Evolutionary conservation across 2,113 vertebrate genomes (phyloP).

Genomic region (Oenanthe melanoleuca): DNA sequence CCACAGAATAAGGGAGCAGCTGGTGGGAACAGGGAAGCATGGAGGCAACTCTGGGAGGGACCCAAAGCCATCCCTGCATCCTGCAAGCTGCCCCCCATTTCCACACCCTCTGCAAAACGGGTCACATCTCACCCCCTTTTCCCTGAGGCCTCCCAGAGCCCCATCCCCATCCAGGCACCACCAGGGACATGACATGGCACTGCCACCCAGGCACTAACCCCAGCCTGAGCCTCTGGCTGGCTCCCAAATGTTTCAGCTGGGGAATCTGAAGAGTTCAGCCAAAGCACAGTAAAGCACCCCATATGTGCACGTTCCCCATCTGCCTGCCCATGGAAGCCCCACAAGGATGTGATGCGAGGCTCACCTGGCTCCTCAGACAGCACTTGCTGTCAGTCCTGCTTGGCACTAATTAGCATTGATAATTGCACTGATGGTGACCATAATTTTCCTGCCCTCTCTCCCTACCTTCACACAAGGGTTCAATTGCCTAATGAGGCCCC

Average conservation of each 20-base stretch:
- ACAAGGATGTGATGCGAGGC: not conserved
- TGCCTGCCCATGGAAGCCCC: not conserved
- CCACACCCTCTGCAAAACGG: not conserved
- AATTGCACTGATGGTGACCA: slow-evolving; percentile 42
- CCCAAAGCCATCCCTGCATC: not conserved
- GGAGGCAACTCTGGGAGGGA: not conserved
- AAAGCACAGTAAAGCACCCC: fast-evolving
- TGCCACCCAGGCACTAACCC: not conserved
- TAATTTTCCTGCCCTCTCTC: slow-evolving; percentile 49
- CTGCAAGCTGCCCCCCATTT: not conserved
- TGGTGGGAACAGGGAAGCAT: not conserved
- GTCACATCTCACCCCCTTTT: fast-evolving
- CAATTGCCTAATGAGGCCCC: slow-evolving; percentile 45
- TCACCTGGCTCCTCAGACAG: not conserved
- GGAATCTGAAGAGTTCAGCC: not conserved
- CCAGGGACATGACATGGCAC: fast-evolving
- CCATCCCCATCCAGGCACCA: not conserved
- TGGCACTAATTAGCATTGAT: slow-evolving; percentile 56
- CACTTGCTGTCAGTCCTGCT: not conserved
- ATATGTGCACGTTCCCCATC: fast-evolving
- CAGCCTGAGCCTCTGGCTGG: not conserved
- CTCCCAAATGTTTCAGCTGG: not conserved
- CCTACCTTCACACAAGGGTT: slow-evolving; percentile 37
- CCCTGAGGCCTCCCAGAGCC: no score
- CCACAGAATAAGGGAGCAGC: not conserved